Conservation (phyloP, 2,888 invertebrate genomes). For the Halocaridina rubra region DNA sequence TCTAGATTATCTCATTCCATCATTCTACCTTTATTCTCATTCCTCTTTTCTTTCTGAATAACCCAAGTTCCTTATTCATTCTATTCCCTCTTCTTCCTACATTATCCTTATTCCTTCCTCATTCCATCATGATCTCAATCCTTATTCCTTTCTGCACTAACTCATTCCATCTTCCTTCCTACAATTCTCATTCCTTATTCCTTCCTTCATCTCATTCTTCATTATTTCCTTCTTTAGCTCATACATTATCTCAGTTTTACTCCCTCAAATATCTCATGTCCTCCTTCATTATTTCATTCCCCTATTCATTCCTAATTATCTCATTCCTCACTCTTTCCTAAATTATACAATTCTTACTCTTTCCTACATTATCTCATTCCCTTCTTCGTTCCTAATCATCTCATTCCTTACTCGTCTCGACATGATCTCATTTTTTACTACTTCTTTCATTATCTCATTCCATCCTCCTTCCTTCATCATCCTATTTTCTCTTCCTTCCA, state of each 20-base stretch:
- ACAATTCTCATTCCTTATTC: neutral
- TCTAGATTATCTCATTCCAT: no score
- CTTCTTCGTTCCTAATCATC: neutral
- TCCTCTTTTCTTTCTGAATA: no score
- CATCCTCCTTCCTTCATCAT: no score
- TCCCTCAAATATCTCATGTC: neutral
- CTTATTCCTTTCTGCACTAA: no score
- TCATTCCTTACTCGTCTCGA: no score
- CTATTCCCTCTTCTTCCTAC: no score
- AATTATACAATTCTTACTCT: neutral
- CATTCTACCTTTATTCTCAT: no score
- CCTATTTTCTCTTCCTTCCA: neutral
- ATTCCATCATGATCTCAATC: no score
- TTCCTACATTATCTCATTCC: neutral
- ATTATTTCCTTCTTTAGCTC: neutral
- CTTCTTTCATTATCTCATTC: no score
- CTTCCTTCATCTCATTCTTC: neutral
- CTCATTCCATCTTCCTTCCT: neutral
- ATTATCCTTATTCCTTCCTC: no score
- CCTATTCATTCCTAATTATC: neutral
- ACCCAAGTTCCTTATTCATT: no score
- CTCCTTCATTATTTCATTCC: neutral
- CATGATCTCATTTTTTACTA: no score
- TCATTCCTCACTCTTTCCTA: neutral
- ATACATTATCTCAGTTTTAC: neutral